Evolutionary conservation across 2,888 invertebrate species (phyloP), one percentile per base, ranked within the genome.

Genomic region (Brenthis ino): DNA sequence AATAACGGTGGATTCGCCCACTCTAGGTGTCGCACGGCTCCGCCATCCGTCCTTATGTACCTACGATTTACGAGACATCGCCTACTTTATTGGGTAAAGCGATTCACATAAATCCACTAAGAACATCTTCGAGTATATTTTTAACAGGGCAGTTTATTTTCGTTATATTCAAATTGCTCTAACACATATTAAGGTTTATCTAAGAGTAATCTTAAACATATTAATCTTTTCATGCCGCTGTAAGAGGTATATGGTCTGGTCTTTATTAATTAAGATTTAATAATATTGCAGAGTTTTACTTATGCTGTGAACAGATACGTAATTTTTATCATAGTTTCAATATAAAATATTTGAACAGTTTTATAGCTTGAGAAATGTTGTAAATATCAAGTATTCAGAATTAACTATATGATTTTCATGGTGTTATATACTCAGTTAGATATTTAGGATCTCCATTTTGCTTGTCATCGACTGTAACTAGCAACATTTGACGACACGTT

Each of bases 71-170:
- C 87, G 90, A 89, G 86, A 84, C 89, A 82, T 84, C 85, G 85
- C 82, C 84, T 90, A 87, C 87, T 91, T 91, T 91, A 91, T 91
- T 89, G 88, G 85, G 82, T 83, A 85, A 85, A 87, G 82, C 83
- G 81, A 87, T 86, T 87, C 88, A 82, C 88, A 91, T 91, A 91
- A 91, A 91, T 91, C 83, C 81, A 83, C 72, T 66, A 73, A 73
- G 75, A 80, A 82, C 82, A 81, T 81, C 83, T 79, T 72, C 72
- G 76, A 78, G 80, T 83, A 81, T 83, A 84, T 85, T 86, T 86
- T 87, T 84, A 83, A 83, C 81, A 79, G 72, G 70, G 70, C 75
- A 78, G 78, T 83, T 79, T 80, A 81, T 81, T 78, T 79, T 77
- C 72, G 75, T 74, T 75, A 75, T 77, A 77, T 82, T 79, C 64